Conservation (phyloP, 2,113 vertebrate genomes). For the Halcyon senegalensis region DNA sequence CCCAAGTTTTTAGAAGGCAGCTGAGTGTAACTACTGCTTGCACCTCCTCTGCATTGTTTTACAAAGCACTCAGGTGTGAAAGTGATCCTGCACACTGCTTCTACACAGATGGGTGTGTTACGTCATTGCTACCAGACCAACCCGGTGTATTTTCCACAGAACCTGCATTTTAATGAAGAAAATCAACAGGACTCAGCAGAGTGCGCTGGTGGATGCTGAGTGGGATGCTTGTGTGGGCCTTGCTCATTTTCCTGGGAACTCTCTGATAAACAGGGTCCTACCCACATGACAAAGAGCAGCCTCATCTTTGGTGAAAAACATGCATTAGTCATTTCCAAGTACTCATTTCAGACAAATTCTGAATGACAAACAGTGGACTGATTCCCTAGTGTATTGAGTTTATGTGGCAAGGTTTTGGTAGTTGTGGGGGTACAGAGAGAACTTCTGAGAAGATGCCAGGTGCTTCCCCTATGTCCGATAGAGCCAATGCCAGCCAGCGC, state of each 20-base stretch:
- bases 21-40: not conserved
- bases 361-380: not conserved
- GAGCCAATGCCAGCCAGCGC: not conserved
- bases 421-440: accelerated
- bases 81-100: not conserved
- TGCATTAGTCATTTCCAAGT: not conserved
- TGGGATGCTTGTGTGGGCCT: not conserved
- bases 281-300: not conserved
- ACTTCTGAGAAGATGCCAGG: not conserved
- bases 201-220: no score
- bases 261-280: not conserved
- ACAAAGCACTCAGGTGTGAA: accelerated
- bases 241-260: not conserved
- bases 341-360: not conserved
- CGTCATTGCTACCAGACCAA: not conserved
- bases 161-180: not conserved
- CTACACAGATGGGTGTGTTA: not conserved
- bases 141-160: not conserved
- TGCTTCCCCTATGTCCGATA: accelerated
- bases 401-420: not conserved
- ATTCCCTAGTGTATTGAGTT: not conserved
- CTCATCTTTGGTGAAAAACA: not conserved
- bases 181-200: not conserved
- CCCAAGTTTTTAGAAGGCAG: not conserved
- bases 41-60: not conserved